These are phyloP conservation scores for Aphelocoma californica DNA, from an alignment of 2,797 vertebrate species.

Conservation along the genomic window DNA sequence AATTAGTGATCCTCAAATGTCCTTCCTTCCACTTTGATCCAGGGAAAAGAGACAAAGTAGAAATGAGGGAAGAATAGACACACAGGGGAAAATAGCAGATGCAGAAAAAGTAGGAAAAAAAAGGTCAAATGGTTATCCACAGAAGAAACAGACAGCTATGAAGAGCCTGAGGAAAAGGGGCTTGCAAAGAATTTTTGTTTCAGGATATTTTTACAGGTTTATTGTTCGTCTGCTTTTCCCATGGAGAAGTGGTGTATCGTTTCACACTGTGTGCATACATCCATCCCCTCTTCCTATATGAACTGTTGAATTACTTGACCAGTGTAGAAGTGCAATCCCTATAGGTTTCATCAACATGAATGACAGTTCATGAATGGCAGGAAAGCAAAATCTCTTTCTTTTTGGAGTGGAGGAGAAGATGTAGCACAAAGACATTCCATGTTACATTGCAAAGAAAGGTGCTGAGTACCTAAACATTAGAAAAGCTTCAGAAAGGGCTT, in stretches of 20 bases:
- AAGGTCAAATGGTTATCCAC: not conserved
- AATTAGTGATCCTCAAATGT: conserved; percentile 2
- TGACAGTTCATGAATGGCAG: not conserved
- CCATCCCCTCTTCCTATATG: not conserved
- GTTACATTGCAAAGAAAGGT: not conserved
- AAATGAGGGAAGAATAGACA: not conserved
- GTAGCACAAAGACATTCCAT: not conserved
- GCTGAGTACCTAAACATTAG: not conserved
- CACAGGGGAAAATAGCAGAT: not conserved
- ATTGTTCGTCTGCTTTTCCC: not conserved
- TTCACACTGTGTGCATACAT: not conserved
- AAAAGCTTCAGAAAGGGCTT: not conserved
- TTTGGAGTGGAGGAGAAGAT: not conserved
- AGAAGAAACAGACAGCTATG: not conserved
- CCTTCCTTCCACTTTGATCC: not conserved
- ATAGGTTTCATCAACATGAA: not conserved
- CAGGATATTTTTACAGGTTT: not conserved
- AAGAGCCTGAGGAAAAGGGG: not conserved
- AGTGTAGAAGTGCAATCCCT: not conserved
- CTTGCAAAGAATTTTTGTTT: not conserved
- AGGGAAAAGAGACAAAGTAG: not conserved
- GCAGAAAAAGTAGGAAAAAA: not conserved
- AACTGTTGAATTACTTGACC: not conserved
- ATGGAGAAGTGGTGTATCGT: not conserved
- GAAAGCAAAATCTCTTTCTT: not conserved